Conservation (phyloP, 2,888 invertebrate species). For the Crocallis elinguaria region DNA sequence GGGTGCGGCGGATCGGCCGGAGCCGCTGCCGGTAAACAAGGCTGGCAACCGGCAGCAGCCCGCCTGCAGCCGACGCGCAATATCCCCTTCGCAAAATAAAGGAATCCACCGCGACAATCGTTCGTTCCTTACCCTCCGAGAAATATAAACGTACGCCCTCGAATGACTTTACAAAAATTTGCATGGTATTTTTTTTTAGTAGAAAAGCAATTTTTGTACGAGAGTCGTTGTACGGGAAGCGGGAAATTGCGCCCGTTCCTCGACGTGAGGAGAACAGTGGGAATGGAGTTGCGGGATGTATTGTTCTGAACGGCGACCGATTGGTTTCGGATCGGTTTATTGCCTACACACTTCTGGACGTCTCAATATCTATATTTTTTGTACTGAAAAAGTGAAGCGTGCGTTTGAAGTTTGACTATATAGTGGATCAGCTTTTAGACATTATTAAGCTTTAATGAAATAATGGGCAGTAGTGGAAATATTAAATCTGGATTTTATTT, state of each 20-base stretch:
- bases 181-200: slow-evolving; percentile 78
- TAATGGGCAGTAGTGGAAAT: too few species aligned
- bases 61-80: slow-evolving; percentile 82
- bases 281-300: slow-evolving; percentile 69
- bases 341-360: slow-evolving; percentile 62
- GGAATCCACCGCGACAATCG: slow-evolving; percentile 81
- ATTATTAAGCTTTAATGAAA: too few species aligned
- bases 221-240: slow-evolving; percentile 75
- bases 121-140: slow-evolving; percentile 80
- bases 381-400: not conserved
- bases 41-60: slow-evolving; percentile 68
- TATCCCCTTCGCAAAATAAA: slow-evolving; percentile 83
- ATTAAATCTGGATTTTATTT: too few species aligned
- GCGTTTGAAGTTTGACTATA: slow-evolving; percentile 5
- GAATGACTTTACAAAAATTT: slow-evolving; percentile 84
- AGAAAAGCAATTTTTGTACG: slow-evolving; percentile 84
- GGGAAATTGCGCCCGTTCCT: slow-evolving; percentile 81
- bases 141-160: slow-evolving; percentile 83
- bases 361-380: slow-evolving; percentile 21
- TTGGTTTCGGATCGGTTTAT: slow-evolving; percentile 71
- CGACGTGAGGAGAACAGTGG: slow-evolving; percentile 68
- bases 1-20: slow-evolving; percentile 61
- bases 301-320: slow-evolving; percentile 68
- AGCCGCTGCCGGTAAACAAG: slow-evolving; percentile 70
- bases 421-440: slow-evolving; percentile 3